Conservation (phyloP, 2,888 invertebrate genomes). For the Athetis lepigone region DNA sequence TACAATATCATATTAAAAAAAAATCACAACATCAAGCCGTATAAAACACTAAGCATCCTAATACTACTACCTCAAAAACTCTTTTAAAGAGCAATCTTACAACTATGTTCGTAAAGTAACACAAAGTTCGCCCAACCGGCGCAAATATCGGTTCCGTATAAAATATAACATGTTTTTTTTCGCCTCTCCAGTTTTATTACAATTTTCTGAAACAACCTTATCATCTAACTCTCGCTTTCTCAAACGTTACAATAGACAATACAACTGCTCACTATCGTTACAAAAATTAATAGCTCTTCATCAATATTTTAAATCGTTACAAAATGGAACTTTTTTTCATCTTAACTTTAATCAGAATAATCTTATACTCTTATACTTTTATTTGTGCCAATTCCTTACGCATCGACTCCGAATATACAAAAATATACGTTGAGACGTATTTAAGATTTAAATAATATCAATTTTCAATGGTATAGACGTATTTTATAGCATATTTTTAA, state of each 20-base stretch:
- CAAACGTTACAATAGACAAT: slow-evolving; percentile 88
- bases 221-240: slow-evolving; percentile 80
- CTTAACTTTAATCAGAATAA: slow-evolving; percentile 78
- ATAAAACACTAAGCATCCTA: slow-evolving; percentile 91
- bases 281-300: slow-evolving; percentile 84
- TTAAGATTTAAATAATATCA: slow-evolving; percentile 80
- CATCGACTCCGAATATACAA: slow-evolving; percentile 87
- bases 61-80: slow-evolving; percentile 90
- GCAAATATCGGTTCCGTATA: slow-evolving; percentile 85
- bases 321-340: slow-evolving; percentile 84
- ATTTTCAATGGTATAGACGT: slow-evolving; percentile 82
- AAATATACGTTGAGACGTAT: slow-evolving; percentile 87
- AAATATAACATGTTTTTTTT: slow-evolving; percentile 88
- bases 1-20: slow-evolving; percentile 83
- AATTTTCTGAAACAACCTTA: slow-evolving; percentile 90
- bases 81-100: slow-evolving; percentile 90
- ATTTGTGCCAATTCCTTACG: slow-evolving; percentile 87
- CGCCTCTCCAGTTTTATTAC: slow-evolving; percentile 86
- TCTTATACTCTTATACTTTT: slow-evolving; percentile 75
- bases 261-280: slow-evolving; percentile 88
- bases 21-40: slow-evolving; percentile 91
- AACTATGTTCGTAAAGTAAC: slow-evolving; percentile 88
- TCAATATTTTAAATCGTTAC: slow-evolving; percentile 80
- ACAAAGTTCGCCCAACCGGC: slow-evolving; percentile 74
- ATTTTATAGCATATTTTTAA: slow-evolving; percentile 77